Conservation (phyloP, 2,113 vertebrate genomes). For the Nothobranchius furzeri region DNA sequence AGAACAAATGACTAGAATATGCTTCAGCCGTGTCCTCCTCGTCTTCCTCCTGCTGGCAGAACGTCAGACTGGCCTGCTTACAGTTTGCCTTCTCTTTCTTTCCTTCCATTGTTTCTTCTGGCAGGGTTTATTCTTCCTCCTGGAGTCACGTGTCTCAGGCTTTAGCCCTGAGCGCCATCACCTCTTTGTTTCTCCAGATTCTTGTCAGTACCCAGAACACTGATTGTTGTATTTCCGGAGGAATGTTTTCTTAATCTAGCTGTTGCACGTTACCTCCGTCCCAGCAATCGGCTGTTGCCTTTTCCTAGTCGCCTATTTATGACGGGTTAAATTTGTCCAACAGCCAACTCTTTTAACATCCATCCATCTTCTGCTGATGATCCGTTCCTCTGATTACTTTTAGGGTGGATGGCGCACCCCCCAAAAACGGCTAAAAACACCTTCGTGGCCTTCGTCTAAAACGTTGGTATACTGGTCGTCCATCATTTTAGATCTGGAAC, state of each 20-base stretch:
- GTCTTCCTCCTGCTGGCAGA: slow-evolving; percentile 36
- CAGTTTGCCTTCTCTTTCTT: slow-evolving; percentile 43
- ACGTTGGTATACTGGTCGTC: too few relatives aligned
- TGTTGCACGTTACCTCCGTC: neutral
- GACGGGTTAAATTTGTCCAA: too few relatives aligned
- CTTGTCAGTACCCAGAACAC: neutral
- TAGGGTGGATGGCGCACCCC: too few relatives aligned
- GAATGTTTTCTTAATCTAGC: neutral
- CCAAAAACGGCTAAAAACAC: too few relatives aligned
- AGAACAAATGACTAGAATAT: slow-evolving; percentile 51
- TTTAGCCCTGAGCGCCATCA: neutral
- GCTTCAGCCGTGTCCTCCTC: slow-evolving; percentile 29
- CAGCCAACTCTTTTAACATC: too few relatives aligned
- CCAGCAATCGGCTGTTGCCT: too few relatives aligned
- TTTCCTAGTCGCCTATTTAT: too few relatives aligned
- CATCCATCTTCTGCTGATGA: too few relatives aligned
- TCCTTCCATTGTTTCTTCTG: slow-evolving; percentile 40
- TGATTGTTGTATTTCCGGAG: neutral
- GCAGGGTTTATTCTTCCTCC: slow-evolving; percentile 9
- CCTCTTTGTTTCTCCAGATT: neutral
- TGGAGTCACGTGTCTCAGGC: neutral
- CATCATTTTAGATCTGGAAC: too few relatives aligned
- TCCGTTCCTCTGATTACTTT: too few relatives aligned
- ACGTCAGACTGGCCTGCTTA: slow-evolving; percentile 38
- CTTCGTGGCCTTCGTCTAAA: too few relatives aligned